Base-by-base conservation (phyloP, 2,797 vertebrate genomes). In the Melanotaenia boesemani region DNA sequence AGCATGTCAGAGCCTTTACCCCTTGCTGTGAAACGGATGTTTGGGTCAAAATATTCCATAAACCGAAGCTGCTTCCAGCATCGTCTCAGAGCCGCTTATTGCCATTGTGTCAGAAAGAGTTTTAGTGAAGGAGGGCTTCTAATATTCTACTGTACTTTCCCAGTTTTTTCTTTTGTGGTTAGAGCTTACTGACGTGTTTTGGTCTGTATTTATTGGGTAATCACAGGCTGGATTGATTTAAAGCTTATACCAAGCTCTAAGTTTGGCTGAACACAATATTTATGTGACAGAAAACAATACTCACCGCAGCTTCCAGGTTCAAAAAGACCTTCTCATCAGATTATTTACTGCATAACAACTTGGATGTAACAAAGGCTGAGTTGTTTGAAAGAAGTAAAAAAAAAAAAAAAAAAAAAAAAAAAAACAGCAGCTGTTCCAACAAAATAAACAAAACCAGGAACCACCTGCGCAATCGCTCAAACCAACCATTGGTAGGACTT, bases 21-120 rank as follows among this genome's bases (percentile, higher is more conserved):
- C 59, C 66, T 32, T 12, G 37, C 68, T 70, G 74, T 79, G 69
- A 85, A 85, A 74, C 72, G 34, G 70, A 83, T 84, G 83, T 88
- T 85, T 81, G 73, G 82, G 81, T 85, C 79, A 86, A 81, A 89
- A 84, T 84, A 69, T 87, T 85, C 85, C 81, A 70, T 56, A 54
- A 82, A 68, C 74, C 63, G 37, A 50, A 55, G 63, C 26, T 4
- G 55, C 20, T 61, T 72, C 28, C 26, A 46, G 59, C 28, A 39
- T 63, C 36, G 28, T 72, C 62, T 66, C 74, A 71, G 64, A 70
- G 54, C 64, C 6, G 36, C 62, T 82, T 68, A 74, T 34, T 9
- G 62, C 24, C 30, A 48, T 69, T 44, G 48, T 63, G 76, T 66
- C 34, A 61, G 44, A 74, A 37, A 48, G 34, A 8, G 41, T 44